These are phyloP conservation scores for Homarus americanus DNA, from an alignment of 1,140 invertebrate genomes.

Conservation along the genomic window DNA sequence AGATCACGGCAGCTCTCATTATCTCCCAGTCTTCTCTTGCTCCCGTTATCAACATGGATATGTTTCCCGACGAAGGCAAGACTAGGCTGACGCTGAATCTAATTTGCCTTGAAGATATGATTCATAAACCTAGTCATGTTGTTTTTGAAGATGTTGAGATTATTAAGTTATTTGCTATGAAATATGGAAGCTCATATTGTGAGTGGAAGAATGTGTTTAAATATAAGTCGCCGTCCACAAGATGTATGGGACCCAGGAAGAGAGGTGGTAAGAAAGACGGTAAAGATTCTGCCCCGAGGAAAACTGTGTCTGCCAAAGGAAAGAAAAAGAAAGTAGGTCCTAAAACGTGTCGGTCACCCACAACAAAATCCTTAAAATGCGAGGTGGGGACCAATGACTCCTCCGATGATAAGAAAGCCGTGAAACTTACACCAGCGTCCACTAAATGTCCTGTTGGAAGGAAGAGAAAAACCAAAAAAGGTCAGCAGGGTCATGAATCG, in stretches of 20 bases:
- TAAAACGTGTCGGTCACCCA: too few relatives aligned
- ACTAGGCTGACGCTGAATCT: slow-evolving; percentile 14
- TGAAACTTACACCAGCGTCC: too few relatives aligned
- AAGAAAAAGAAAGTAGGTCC: too few relatives aligned
- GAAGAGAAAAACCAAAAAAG: too few relatives aligned
- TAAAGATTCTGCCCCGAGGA: not conserved
- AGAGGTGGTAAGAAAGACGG: not conserved
- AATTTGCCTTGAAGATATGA: slow-evolving; percentile 40
- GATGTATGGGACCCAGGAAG: not conserved
- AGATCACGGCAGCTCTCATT: slow-evolving; percentile 50
- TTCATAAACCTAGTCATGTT: slow-evolving; percentile 19
- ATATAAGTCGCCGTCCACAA: not conserved
- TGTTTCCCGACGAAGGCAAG: slow-evolving; percentile 50
- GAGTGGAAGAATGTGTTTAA: slow-evolving; percentile 37
- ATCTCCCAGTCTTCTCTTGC: slow-evolving; percentile 62
- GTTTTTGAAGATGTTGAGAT: slow-evolving; percentile 47
- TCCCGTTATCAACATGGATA: slow-evolving; percentile 46
- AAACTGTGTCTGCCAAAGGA: not conserved
- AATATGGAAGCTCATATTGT: slow-evolving; percentile 34
- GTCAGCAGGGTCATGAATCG: not conserved
- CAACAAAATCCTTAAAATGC: too few relatives aligned
- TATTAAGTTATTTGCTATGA: slow-evolving; percentile 45
- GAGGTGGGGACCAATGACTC: too few relatives aligned
- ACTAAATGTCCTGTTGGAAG: too few relatives aligned
- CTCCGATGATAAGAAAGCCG: too few relatives aligned